Conservation (phyloP, 2,888 invertebrate species). For the Hoplodrina ambigua region DNA sequence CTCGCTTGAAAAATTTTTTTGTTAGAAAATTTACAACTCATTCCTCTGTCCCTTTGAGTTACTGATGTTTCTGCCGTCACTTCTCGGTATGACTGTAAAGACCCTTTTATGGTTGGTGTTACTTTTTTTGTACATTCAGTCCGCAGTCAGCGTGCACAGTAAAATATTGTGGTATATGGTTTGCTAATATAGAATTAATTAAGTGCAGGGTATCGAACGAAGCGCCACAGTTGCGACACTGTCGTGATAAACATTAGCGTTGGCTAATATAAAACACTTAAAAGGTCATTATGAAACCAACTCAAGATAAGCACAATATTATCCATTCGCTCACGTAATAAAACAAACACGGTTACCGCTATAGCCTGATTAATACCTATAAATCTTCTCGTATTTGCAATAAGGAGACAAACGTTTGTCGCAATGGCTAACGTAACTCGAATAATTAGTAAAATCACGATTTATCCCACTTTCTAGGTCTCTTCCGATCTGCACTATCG, state of each 20-base stretch:
- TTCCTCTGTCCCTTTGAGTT: conserved; percentile 71
- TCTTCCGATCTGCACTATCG: conserved; percentile 83
- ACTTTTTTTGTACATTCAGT: conserved; percentile 64
- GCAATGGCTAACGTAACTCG: conserved; percentile 83
- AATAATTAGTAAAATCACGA: conserved; percentile 88
- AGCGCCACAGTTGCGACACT: conserved; percentile 51
- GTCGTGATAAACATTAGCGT: conserved; percentile 63
- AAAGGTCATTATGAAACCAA: conserved; percentile 78
- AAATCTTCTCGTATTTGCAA: conserved; percentile 84
- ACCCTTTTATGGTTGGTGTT: conserved; percentile 71
- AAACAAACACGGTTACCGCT: conserved; percentile 76
- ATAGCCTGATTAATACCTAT: conserved; percentile 80
- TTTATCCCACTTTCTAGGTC: conserved; percentile 85
- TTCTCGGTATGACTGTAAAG: conserved; percentile 74
- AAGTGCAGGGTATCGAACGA: conserved; percentile 13
- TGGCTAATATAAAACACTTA: conserved; percentile 81
- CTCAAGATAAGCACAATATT: conserved; percentile 80
- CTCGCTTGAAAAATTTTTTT: conserved; percentile 65
- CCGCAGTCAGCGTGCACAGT: conserved; percentile 63
- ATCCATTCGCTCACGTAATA: conserved; percentile 80
- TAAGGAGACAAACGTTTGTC: conserved; percentile 83
- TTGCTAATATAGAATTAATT: conserved; percentile 55
- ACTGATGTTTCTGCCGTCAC: conserved; percentile 72
- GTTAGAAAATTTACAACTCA: conserved; percentile 76
- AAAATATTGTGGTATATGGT: conserved; percentile 73